Percentiles rank a stretch among this genome's conserved stretches.
These are phyloP conservation scores for Temnothorax rugatulus DNA, from an alignment of 2,888 invertebrate genomes.

Conservation along the genomic window DNA sequence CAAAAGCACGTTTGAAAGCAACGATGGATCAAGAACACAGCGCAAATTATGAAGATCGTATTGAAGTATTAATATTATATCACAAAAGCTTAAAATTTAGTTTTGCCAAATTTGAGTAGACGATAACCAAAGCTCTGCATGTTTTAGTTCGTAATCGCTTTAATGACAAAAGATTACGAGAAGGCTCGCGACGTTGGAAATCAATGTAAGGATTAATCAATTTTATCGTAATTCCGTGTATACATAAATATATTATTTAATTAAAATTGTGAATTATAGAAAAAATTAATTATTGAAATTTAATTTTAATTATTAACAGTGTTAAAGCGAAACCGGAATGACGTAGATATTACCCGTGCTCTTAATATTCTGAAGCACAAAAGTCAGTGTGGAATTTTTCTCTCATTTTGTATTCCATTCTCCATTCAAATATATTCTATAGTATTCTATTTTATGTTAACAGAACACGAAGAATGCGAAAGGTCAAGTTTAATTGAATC, in stretches of 20 bases:
- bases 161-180: conserved; percentile 68
- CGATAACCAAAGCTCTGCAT: neutral
- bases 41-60: conserved; percentile 37
- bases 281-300: neutral
- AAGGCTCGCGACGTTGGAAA: conserved; percentile 56
- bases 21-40: conserved; percentile 55
- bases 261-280: neutral
- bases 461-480: neutral
- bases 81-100: neutral
- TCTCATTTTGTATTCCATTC: conserved; percentile 27
- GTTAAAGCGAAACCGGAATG: neutral
- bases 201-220: conserved; percentile 21
- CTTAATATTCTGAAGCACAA: conserved; percentile 28
- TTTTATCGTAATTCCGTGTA: neutral
- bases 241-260: conserved; percentile 38
- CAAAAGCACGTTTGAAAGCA: neutral
- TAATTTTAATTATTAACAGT: conserved; percentile 29
- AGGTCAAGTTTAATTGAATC: conserved; percentile 47
- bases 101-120: neutral
- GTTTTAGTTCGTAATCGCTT: conserved; percentile 62
- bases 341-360: neutral
- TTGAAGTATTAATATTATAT: conserved; percentile 61
- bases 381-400: neutral
- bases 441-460: neutral
- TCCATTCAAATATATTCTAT: neutral